Base-by-base conservation (phyloP, 2,797 vertebrate genomes). In the Catostomus latipinnis region DNA sequence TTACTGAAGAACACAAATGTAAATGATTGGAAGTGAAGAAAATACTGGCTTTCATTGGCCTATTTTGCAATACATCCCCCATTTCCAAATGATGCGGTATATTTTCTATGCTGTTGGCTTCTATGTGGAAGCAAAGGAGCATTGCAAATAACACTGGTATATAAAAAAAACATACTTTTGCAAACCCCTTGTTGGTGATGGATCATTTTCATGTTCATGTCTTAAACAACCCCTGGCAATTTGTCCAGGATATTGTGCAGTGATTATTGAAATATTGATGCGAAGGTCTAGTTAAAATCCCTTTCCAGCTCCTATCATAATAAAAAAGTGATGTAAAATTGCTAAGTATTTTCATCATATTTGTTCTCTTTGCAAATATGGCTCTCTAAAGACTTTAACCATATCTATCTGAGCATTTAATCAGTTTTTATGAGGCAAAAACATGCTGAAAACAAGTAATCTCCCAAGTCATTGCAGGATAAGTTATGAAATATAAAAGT, bases 171-270 rank as follows among this genome's bases (percentile, higher is more conserved):
- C 13, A 2, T 62, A 16, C 14, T 45, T 74, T 52, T 71, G 18
- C 11, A 22, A 49, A 8, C 34, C 4, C 1, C 7, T 74, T 18
- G 57, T 22, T 49, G 49, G 34, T 88, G 89, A 91, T 87, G 65
- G 87, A 91, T 91, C 48, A 43, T 85, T 86, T 88, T 88, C 87
- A 90, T 90, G 84, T 88, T 34, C 34, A 34, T 16, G 50, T 43
- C 34, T 16, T 65, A 13, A 70, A 81, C 69, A 69, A 50, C 8
- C 58, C 66, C 11, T 81, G 76, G 71, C 65, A 52, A 43, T 62
- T 68, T 45, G 67, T 49, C 57, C 53, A 65, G 61, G 54, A 49
- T 73, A 54, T 10, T 14, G 8, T 14, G 52, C 22, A 13, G 67
- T 66, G 46, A 34, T 34, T 34, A 10, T 48, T 71, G 53, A 80